These are phyloP conservation scores for Brachionus koreanus DNA, from an alignment of 1,140 invertebrate genomes.

Conservation along the genomic window DNA sequence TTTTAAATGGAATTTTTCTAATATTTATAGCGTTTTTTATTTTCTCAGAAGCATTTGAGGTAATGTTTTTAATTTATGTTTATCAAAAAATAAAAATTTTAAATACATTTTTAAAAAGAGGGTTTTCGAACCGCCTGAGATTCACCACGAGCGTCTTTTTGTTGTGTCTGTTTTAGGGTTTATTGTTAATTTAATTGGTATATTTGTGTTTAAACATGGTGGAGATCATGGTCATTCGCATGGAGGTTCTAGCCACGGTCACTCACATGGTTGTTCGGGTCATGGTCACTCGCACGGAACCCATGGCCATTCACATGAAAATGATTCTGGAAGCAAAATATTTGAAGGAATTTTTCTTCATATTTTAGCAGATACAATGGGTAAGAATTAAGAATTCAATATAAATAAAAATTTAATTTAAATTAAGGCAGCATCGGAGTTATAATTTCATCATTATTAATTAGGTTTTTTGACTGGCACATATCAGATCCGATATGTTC, in stretches of 20 bases:
- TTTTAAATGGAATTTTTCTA: conserved; percentile 90
- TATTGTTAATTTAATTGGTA: conserved; percentile 88
- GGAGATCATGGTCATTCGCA: conserved; percentile 51
- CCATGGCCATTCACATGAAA: conserved; percentile 18
- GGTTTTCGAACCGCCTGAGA: conserved; percentile 63
- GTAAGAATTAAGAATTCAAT: conserved; percentile 47
- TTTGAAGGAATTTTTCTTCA: conserved; percentile 65
- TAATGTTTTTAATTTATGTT: background rate
- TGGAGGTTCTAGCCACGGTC: conserved; percentile 51
- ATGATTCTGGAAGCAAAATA: conserved; percentile 45
- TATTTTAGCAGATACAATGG: conserved; percentile 65
- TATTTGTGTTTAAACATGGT: conserved; percentile 83
- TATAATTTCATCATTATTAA: conserved; percentile 64
- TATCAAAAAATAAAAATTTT: background rate
- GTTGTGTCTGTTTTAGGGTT: conserved; percentile 82
- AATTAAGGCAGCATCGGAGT: conserved; percentile 61
- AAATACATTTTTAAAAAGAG: too few species aligned
- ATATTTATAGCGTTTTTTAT: conserved; percentile 94
- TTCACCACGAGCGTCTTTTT: conserved; percentile 61
- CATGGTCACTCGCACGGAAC: conserved; percentile 38
- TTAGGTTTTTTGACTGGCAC: conserved; percentile 64
- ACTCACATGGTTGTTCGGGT: conserved; percentile 12
- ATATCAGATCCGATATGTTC: conserved; percentile 67
- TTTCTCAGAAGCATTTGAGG: conserved; percentile 84
- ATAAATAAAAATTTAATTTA: background rate